phyloP scores from a whole-genome alignment of 2,797 vertebrate genomes.

The Aulostomus chinensis region DNA sequence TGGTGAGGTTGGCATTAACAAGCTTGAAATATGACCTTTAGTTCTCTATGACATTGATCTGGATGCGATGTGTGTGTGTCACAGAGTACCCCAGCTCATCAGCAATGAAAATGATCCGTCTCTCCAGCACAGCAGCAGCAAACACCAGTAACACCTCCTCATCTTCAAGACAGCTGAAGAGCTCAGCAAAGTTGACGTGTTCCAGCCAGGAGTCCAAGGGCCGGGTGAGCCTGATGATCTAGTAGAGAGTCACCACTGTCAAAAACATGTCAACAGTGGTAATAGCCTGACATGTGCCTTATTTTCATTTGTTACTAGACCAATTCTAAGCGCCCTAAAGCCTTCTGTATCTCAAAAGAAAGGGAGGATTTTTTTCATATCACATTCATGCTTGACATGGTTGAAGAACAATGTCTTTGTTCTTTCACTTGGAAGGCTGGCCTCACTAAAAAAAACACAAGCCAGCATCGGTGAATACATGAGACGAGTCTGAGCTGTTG shows the following conservation, averaged over 20 bases:
- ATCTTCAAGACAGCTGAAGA: slow-evolving; percentile 83
- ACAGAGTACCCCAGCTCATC: slow-evolving; percentile 91
- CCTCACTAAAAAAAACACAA: neutral
- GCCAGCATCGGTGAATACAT: slow-evolving; percentile 6
- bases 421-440: too few species aligned
- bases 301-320: neutral
- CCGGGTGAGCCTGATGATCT: slow-evolving; percentile 91
- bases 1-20: neutral
- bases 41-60: neutral
- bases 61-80: neutral
- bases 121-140: slow-evolving; percentile 85
- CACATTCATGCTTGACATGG: too few species aligned
- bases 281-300: slow-evolving; percentile 7
- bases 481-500: slow-evolving; percentile 19
- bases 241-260: slow-evolving; percentile 24
- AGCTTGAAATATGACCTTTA: too few species aligned
- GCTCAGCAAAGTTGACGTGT: slow-evolving; percentile 88
- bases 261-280: slow-evolving; percentile 8
- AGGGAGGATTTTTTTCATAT: too few species aligned
- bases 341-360: too few species aligned
- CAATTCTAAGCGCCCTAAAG: too few species aligned
- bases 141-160: slow-evolving; percentile 89
- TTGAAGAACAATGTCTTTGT: too few species aligned
- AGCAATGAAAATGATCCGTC: slow-evolving; percentile 90
- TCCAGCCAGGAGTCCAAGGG: slow-evolving; percentile 93